phyloP scores from a whole-genome alignment of 2,888 invertebrate genomes.

The Drosophila monieri region DNA sequence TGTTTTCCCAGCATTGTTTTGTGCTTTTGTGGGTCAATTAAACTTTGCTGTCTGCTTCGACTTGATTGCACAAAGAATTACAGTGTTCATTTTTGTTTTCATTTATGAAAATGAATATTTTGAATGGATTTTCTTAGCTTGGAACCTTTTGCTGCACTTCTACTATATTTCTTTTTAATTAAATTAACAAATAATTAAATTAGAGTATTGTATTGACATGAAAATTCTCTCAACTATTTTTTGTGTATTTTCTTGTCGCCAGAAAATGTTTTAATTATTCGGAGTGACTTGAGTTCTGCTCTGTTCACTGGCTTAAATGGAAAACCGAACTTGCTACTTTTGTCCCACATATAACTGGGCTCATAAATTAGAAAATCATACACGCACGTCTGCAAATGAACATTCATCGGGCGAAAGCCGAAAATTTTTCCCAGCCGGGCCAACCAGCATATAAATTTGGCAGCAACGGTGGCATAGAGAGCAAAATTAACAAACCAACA shows the following conservation, averaged over 20 bases:
- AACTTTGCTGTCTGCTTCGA: constrained; percentile 9
- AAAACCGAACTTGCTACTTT: constrained; percentile 8
- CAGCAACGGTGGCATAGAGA: constrained; percentile 43
- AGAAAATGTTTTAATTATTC: neutral
- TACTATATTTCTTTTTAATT: neutral
- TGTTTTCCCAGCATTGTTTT: constrained; percentile 16
- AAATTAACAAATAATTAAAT: neutral
- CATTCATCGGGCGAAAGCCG: constrained; percentile 39
- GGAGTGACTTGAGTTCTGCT: neutral
- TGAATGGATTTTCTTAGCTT: neutral
- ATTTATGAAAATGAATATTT: neutral
- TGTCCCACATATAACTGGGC: constrained; percentile 55
- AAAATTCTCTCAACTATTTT: neutral
- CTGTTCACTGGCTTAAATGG: constrained; percentile 1
- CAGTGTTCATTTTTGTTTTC: neutral
- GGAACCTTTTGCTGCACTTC: neutral
- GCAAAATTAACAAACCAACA: constrained; percentile 73
- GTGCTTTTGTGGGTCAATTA: constrained; percentile 18
- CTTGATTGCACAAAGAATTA: constrained; percentile 5
- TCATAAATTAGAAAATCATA: constrained; percentile 67
- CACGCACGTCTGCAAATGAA: constrained; percentile 46
- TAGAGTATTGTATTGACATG: neutral
- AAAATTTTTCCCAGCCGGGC: constrained; percentile 45
- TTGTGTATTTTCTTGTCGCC: neutral
- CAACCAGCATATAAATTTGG: constrained; percentile 75